A percentile compares a stretch with the other conserved stretches of the same genome.
phyloP scores from a whole-genome alignment of 2,888 invertebrate genomes.

The Diplazon laetatorius region DNA sequence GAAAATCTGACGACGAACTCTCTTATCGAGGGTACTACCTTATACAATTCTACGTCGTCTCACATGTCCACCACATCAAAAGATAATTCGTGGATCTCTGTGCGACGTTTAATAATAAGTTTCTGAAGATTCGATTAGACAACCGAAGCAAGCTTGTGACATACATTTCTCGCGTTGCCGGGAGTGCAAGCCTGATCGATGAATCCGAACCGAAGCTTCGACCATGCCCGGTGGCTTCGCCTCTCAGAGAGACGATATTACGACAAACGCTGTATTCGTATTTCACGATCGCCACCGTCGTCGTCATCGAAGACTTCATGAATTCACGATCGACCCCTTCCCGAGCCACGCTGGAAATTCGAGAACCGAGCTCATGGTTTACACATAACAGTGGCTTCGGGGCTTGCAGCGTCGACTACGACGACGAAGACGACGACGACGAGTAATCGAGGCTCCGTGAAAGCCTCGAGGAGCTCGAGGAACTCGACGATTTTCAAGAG shows the following conservation, averaged over 20 bases:
- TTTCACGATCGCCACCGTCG: conserved; percentile 6
- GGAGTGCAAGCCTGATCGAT: conserved; percentile 7
- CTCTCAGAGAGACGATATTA: no score
- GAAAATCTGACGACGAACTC: no score
- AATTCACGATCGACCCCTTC: conserved; percentile 56
- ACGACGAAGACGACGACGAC: conserved; percentile 3
- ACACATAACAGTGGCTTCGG: conserved; percentile 70
- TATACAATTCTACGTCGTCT: no score
- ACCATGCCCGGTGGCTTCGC: no score
- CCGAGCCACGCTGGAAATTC: conserved; percentile 52
- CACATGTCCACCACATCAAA: conserved; percentile 65
- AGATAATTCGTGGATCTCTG: conserved; percentile 62
- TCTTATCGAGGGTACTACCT: no score
- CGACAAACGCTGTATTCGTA: no score
- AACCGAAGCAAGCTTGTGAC: conserved; percentile 43
- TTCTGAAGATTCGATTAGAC: conserved; percentile 73
- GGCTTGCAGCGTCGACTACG: conserved; percentile 7
- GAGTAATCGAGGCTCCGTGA: conserved; percentile 39
- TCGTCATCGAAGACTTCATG: conserved; percentile 43
- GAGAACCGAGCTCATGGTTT: conserved; percentile 77
- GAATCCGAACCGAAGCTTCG: no score
- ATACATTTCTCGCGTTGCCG: conserved; percentile 30
- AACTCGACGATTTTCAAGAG: conserved; percentile 42
- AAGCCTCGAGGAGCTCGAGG: conserved; percentile 31
- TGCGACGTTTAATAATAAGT: conserved; percentile 71